Evolutionary conservation across 2,113 vertebrate genomes (phyloP), one percentile per base, ranked within the genome.

Genomic region (Hystrix cristata): DNA sequence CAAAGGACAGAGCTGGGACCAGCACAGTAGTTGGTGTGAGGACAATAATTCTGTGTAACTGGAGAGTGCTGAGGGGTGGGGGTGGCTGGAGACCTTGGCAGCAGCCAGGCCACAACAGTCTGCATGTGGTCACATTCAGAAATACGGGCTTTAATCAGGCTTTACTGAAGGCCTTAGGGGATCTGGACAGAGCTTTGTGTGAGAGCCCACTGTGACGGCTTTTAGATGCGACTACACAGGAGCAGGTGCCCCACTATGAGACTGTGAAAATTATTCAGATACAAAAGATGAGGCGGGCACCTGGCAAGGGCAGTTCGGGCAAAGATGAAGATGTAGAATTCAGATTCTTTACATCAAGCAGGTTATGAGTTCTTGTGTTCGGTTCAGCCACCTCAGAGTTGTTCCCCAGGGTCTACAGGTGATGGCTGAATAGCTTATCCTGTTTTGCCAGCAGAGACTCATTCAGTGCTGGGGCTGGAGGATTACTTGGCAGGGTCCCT

Each of bases 221-320:
- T 10, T 7, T 7, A 13, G 16, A 3, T 2, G 27, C 53, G 65
- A n/a, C 0, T 23, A 27, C 0, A 1, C 38, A 29, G 7, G 31
- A 91, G 53, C 23, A 31, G 27, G 74, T 3, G 7, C 7, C n/a
- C 38, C 51, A 7, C 4, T 3, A 43, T 25, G 43, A 86, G 38
- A 57, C 31, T n/a, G n/a, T 23, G 21, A 16, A 5, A 15, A 25
- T 48, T 16, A 29, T 6, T 69, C 7, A 46, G 57, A 29, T 23
- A 34, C 19, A n/a, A n/a, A 38, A 19, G 74, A 60, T n/a, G 46
- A 84, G 51, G 27, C 31, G 3, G 0, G 9, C 34, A 74, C 16
- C 2, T 0, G 8, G 46, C 16, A 19, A 71, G 19, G 57, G 57
- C 69, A 83, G 72, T 10, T 4, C 21, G n/a, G 69, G 57, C 0